Evolutionary conservation across 2,797 vertebrate species (phyloP), one percentile per base, ranked within the genome.

Genomic region (Spinus pinus): DNA sequence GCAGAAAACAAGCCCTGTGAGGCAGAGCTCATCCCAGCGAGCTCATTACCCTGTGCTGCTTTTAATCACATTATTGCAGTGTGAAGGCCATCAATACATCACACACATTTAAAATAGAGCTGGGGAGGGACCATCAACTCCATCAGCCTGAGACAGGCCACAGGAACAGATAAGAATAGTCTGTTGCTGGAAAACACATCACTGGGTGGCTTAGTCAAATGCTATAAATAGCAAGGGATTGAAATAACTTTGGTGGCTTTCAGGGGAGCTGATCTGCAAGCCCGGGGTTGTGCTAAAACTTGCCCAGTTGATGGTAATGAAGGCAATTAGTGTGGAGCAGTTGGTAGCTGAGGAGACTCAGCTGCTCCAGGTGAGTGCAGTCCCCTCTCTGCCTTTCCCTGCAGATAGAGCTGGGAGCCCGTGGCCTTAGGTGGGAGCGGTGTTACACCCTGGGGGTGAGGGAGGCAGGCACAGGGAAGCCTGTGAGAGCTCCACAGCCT

Each of bases 21-120:
- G 3, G 9, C 75, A 60, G 61, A 80, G 75, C 91, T 94, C 67
- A 54, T 91, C 51, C 61, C 1, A 0, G 46, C 1, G 5, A 94
- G 83, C 65, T 86, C 49, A 53, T 96, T 94, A 96, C 66, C 72
- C 66, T 57, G 58, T 4, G 0, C 86, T 58, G 70, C 71, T 90
- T 91, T 96, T 96, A 95, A 95, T 96, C 95, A 78, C 75, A 24
- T 96, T 93, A 84, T 53, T 77, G 88, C 4, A 0, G 81, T 69
- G 86, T 81, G 88, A 96, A 95, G 81, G 86, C 94, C 86, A 73
- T 56, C 6, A 27, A 54, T 79, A 86, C 67, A 74, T 86, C 14
- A 3, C 77, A 60, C 47, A 6, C 50, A 35, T 81, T 86, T 91
- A 31, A 90, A 95, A 73, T 21, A 88, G 86, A 84, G 91, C 88